A percentile compares a stretch with the other conserved stretches of the same genome.
phyloP scores from a whole-genome alignment of 2,888 invertebrate species.

The Carpatolechia fugitivella region DNA sequence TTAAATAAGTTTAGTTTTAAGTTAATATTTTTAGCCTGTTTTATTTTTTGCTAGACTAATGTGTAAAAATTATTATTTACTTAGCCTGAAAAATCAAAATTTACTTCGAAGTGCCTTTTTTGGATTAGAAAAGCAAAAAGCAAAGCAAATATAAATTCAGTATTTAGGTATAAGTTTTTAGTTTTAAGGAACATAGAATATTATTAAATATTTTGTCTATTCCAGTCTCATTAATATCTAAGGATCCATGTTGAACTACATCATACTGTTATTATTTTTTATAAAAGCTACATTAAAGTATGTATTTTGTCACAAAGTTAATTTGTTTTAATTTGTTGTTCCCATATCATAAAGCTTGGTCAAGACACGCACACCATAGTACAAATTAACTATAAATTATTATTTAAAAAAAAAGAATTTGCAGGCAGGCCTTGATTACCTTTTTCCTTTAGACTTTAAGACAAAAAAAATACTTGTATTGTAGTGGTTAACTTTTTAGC shows the following conservation, averaged over 20 bases:
- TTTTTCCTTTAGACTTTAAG: too few relatives aligned
- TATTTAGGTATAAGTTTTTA: slow-evolving; percentile 7
- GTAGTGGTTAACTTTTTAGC: too few relatives aligned
- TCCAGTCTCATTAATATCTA: slow-evolving; percentile 14
- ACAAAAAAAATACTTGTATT: too few relatives aligned
- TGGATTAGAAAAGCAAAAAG: neutral
- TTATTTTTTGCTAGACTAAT: too few relatives aligned
- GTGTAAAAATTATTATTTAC: neutral
- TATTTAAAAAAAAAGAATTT: too few relatives aligned
- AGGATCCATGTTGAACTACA: neutral
- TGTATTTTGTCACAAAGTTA: neutral
- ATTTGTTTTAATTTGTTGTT: neutral
- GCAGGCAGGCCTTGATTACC: too few relatives aligned
- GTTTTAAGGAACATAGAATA: neutral
- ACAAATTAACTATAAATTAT: too few relatives aligned
- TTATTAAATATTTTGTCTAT: slow-evolving; percentile 10
- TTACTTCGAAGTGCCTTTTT: slow-evolving; percentile 2
- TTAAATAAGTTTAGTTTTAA: too few relatives aligned
- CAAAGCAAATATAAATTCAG: too few relatives aligned
- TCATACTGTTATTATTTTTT: neutral
- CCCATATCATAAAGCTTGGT: too few relatives aligned
- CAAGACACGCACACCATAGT: too few relatives aligned
- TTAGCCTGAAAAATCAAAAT: neutral
- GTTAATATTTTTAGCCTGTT: too few relatives aligned
- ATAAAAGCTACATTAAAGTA: neutral